Percentiles rank a stretch among this genome's conserved stretches.
These are phyloP conservation scores for Stenichneumon culpator DNA, from an alignment of 2,888 invertebrate species.

Conservation along the genomic window DNA sequence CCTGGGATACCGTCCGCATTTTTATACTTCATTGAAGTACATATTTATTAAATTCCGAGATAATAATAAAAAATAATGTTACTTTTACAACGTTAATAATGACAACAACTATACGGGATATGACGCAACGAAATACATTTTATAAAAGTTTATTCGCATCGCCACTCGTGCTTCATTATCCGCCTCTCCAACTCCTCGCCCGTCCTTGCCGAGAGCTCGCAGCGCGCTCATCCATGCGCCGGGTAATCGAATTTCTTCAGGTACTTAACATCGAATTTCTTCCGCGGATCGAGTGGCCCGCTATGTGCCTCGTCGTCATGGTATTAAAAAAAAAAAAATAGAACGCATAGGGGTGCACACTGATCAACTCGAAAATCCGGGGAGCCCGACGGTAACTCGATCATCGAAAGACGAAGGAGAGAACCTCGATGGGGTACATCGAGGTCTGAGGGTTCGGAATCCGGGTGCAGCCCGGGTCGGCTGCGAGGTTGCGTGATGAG, in stretches of 20 bases:
- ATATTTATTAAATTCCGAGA: too few species aligned
- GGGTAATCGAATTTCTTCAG: slow-evolving; percentile 64
- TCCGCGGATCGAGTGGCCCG: slow-evolving; percentile 47
- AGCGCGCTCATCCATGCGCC: slow-evolving; percentile 30
- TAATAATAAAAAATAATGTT: too few species aligned
- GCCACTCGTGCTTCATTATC: not conserved
- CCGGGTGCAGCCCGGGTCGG: not conserved
- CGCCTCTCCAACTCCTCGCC: not conserved
- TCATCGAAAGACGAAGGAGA: slow-evolving; percentile 47
- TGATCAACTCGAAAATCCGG: slow-evolving; percentile 66
- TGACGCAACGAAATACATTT: not conserved
- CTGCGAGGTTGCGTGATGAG: not conserved
- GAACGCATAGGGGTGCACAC: slow-evolving; percentile 39
- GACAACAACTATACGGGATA: too few species aligned
- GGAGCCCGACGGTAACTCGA: slow-evolving; percentile 65
- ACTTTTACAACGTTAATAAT: too few species aligned
- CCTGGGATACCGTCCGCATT: too few species aligned
- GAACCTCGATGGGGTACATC: slow-evolving; percentile 21
- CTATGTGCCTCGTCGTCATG: not conserved
- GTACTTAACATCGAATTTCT: slow-evolving; percentile 65
- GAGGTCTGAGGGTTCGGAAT: slow-evolving; percentile 8
- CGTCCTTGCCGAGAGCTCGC: not conserved
- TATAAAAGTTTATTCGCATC: not conserved
- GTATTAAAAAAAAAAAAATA: slow-evolving; percentile 25
- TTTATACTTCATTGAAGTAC: too few species aligned